Conservation (phyloP, 2,113 vertebrate genomes). For the Saguinus midas region DNA sequence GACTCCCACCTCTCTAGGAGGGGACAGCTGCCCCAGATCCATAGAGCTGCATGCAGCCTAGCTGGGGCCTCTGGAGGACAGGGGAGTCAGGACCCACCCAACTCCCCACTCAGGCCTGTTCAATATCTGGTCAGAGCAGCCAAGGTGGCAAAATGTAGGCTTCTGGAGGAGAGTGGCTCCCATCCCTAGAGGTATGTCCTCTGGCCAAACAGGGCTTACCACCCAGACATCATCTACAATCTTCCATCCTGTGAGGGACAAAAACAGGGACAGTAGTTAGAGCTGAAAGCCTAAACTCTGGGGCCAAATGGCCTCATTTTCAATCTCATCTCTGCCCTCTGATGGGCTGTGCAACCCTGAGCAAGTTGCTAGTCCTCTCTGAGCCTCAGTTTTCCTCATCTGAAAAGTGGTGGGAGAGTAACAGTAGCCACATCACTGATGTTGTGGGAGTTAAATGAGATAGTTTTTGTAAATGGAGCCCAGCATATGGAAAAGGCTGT, state of each 20-base stretch:
- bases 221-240: conserved; percentile 91
- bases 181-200: conserved; percentile 75
- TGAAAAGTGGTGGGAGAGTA: neutral
- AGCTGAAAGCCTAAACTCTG: neutral
- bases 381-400: neutral
- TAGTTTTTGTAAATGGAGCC: neutral
- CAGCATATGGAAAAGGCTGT: neutral
- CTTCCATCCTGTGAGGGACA: conserved; percentile 87
- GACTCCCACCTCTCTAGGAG: conserved; percentile 28
- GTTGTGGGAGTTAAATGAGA: neutral
- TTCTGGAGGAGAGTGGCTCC: neutral
- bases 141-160: neutral
- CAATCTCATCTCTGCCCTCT: neutral
- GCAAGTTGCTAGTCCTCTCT: neutral
- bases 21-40: neutral
- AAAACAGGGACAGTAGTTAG: neutral
- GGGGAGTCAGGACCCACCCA: neutral
- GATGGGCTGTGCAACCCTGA: neutral
- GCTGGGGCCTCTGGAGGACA: neutral
- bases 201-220: conserved; percentile 85
- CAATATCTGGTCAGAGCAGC: neutral
- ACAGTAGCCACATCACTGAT: neutral
- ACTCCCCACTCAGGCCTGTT: neutral
- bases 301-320: neutral
- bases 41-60: neutral